These are phyloP conservation scores for Callaeas wilsoni DNA, from an alignment of 2,113 vertebrate genomes.

Conservation along the genomic window DNA sequence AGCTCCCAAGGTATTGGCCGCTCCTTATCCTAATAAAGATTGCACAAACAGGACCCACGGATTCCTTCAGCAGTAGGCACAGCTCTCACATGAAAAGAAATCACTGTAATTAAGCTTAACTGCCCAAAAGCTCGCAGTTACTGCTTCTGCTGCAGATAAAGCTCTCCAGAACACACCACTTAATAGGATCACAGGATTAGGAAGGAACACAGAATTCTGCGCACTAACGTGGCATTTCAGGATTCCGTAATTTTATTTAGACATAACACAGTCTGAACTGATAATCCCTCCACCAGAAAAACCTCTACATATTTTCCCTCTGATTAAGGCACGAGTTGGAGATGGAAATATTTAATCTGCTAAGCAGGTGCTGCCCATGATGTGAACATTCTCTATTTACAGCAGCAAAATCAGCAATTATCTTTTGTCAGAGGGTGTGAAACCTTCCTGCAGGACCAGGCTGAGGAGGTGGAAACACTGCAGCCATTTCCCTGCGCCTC, in stretches of 20 bases:
- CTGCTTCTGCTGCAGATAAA: background rate
- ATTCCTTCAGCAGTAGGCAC: background rate
- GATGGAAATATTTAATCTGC: slow-evolving; percentile 2
- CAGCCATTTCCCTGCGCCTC: background rate
- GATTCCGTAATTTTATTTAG: background rate
- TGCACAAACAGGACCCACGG: background rate
- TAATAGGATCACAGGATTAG: slow-evolving; percentile 6
- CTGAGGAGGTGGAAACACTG: background rate
- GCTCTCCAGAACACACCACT: background rate
- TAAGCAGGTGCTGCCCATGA: background rate
- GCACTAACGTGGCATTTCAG: background rate
- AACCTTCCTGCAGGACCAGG: background rate
- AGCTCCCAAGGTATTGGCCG: background rate
- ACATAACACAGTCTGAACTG: background rate
- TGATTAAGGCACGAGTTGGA: background rate
- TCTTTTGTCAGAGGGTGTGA: background rate
- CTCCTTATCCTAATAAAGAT: background rate
- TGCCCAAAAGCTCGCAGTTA: background rate
- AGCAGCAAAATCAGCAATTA: background rate
- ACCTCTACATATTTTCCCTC: background rate
- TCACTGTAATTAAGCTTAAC: background rate
- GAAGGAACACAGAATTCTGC: background rate
- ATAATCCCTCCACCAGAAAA: background rate
- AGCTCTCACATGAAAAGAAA: background rate
- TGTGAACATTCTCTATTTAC: background rate